Base-by-base conservation (phyloP, 2,888 invertebrate species). In the Chymomyza procnemis region DNA sequence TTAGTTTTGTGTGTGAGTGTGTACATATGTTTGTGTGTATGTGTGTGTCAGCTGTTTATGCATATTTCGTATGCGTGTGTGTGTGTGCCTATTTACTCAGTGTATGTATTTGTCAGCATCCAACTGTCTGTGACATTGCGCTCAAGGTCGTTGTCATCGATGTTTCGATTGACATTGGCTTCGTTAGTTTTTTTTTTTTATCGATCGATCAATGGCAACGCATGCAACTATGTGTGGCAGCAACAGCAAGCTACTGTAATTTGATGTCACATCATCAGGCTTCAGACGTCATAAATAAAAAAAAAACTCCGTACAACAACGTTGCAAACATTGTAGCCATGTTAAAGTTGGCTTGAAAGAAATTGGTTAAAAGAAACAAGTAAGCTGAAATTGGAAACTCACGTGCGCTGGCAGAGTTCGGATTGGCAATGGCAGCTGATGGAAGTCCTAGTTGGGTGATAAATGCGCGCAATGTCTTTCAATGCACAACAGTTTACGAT, bases 101-200 rank as follows among this genome's bases (percentile, higher is more conserved):
- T n/a, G n/a, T n/a, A 12, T 41, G 34, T 41, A n/a, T 26, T 48
- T 54, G 18, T 59, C 30, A 64, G 55, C 41, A 41, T 60, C 50
- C 41, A 41, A 57, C 50, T 59, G 65, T 34, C 61, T 58, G 21
- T 79, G 78, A 57, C 74, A 85, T 73, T 77, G 79, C 50, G 56
- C 57, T 61, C 82, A 83, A 83, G 82, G 82, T 85, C 79, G 76
- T 26, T 26, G 26, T 68, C 55, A 46, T 18, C 52, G 47, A 41
- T 41, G 34, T 12, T 41, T 41, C 67, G 67, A 61, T 81, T 81
- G 80, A 73, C 80, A 80, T 84, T 84, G 84, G 72, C 69, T 74
- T 50, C 61, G 1, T 60, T 26, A 46, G 16, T 61, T 64, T 58
- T 59, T 56, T 59, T 56, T 62, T 67, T 62, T 30, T 30, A 69